phyloP scores from a whole-genome alignment of 2,797 vertebrate genomes.

The Phrynocephalus guinanensis region DNA sequence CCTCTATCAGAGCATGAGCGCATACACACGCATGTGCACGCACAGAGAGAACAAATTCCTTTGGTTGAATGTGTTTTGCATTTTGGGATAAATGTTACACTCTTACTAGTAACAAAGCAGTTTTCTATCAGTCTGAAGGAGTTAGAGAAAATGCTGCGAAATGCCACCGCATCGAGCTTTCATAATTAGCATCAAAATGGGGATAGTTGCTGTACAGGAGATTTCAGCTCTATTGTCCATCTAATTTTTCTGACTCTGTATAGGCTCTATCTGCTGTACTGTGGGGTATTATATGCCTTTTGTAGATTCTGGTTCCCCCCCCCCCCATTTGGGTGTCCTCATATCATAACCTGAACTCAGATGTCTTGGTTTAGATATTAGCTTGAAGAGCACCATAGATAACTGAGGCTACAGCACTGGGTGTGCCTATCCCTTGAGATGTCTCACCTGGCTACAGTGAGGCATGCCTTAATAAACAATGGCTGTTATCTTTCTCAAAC shows the following conservation, averaged over 20 bases:
- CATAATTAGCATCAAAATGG: slow-evolving; percentile 29
- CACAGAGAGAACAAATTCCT: slow-evolving; percentile 10
- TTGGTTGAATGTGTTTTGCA: slow-evolving; percentile 30
- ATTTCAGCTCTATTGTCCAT: not conserved
- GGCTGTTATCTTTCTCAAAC: too few species aligned
- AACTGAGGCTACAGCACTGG: not conserved
- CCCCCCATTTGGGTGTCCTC: not conserved
- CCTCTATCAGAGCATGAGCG: slow-evolving; percentile 52
- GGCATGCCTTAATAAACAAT: not conserved
- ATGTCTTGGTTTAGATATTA: not conserved
- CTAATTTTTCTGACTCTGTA: not conserved
- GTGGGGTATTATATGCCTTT: too few species aligned
- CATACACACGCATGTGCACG: not conserved
- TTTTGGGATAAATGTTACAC: slow-evolving; percentile 62
- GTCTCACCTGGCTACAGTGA: not conserved
- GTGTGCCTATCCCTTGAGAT: not conserved
- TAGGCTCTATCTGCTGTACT: not conserved
- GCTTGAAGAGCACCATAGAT: not conserved
- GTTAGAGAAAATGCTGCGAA: slow-evolving; percentile 55
- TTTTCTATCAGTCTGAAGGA: slow-evolving; percentile 63
- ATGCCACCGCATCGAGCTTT: slow-evolving; percentile 40
- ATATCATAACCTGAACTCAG: not conserved
- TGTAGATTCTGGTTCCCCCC: not conserved
- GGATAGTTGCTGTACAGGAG: not conserved
- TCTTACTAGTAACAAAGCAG: slow-evolving; percentile 45